phyloP scores from a whole-genome alignment of 2,113 vertebrate species.

The Cichladusa arquata region DNA sequence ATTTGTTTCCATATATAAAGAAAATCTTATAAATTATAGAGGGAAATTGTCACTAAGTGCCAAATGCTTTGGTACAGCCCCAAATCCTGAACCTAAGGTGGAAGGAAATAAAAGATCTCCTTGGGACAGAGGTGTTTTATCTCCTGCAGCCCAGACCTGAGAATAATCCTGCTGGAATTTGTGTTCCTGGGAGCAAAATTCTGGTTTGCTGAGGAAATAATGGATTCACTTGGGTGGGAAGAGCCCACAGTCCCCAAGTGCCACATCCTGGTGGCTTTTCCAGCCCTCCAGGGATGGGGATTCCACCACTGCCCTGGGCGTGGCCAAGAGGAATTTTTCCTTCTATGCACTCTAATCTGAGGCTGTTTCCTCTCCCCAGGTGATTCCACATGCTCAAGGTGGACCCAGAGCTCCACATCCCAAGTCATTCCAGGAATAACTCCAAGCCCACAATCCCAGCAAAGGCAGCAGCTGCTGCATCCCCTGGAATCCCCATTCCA shows the following conservation, averaged over 20 bases:
- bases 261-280: background rate
- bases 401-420: background rate
- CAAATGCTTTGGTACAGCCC: background rate
- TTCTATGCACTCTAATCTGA: background rate
- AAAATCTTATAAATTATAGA: background rate
- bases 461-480: background rate
- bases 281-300: background rate
- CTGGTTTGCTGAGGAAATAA: background rate
- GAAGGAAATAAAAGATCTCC: background rate
- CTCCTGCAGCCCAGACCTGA: background rate
- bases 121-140: background rate
- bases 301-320: background rate
- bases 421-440: background rate
- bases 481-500: background rate
- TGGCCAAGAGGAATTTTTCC: background rate
- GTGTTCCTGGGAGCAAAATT: accelerated
- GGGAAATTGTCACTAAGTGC: background rate
- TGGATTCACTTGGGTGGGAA: background rate
- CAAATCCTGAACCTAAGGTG: background rate
- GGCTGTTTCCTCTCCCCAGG: no score
- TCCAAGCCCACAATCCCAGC: background rate
- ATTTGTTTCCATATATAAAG: background rate
- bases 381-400: background rate
- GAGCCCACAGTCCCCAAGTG: background rate
- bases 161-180: background rate